Base-by-base conservation (phyloP, 2,113 vertebrate genomes). In the Acanthochromis polyacanthus region DNA sequence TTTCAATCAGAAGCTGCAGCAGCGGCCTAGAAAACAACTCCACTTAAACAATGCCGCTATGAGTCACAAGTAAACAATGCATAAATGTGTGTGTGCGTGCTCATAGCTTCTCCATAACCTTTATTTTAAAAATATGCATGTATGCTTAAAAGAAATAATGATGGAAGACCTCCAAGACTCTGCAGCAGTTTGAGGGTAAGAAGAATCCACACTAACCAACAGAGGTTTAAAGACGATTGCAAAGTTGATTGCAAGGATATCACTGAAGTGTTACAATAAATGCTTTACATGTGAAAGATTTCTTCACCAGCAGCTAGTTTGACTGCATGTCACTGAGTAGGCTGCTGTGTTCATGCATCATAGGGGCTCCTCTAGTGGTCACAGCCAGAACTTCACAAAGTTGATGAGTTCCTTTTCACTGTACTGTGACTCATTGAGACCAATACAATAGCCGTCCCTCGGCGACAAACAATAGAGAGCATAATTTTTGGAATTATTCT, bases 361-460 rank as follows among this genome's bases (percentile, higher is more conserved):
- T 74, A 82, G 74, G 90, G 82, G 87, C 88, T 90, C 94, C 93
- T 93, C 94, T 94, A 83, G 92, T 93, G 94, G 91, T 36, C 59
- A 69, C 48, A 75, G 12, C 1, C 5, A 16, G 71, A 88, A 89
- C 75, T 87, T 69, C 86, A 78, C 51, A 43, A 14, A 50, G 1
- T 22, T 53, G 6, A 11, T n/a, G 36, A 22, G 3, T 40, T 20
- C 55, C 15, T 22, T 5, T n/a, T 22, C 56, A 65, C 32, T 7
- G 3, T 15, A 22, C 25, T 55, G 1, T 75, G 45, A 62, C 38
- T 73, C 32, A 22, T 15, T 15, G 40, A 15, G 40, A 43, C 12
- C 40, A 43, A 8, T 43, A n/a, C 46, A 14, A 1, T 3, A 30
- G 25, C 14, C 22, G 46, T 17, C 36, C 4, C 32, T 11, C 11